Percentiles rank a stretch among this genome's conserved stretches.
Evolutionary conservation across 1,140 invertebrate genomes (phyloP).

Genomic region (Apis florea): DNA sequence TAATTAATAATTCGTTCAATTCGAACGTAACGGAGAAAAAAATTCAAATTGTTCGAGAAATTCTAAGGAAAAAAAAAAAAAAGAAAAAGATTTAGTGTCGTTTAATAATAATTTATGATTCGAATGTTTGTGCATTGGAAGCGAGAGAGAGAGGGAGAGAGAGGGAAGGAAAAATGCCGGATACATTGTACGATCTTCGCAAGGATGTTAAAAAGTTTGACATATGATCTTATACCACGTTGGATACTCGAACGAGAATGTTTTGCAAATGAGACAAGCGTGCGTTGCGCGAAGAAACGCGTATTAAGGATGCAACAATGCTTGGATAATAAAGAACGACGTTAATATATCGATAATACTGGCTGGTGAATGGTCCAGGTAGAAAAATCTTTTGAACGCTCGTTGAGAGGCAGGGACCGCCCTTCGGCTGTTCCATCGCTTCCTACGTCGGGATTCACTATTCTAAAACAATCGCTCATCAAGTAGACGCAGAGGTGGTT

Average conservation of each 20-base stretch:
- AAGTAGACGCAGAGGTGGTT: conserved; percentile 12
- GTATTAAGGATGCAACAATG: not conserved
- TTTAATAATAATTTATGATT: too few species aligned
- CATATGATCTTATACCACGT: not conserved
- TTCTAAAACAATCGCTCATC: conserved; percentile 43
- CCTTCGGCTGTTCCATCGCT: conserved; percentile 34
- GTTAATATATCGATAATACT: conserved; percentile 5
- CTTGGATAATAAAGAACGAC: not conserved
- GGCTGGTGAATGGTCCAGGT: not conserved
- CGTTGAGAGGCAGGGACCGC: conserved; percentile 21
- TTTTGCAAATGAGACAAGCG: not conserved
- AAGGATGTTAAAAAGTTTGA: too few species aligned
- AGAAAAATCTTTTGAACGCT: conserved; percentile 7
- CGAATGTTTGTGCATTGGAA: too few species aligned
- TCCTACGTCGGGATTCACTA: conserved; percentile 19
- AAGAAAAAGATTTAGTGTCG: too few species aligned
- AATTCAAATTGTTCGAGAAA: too few species aligned
- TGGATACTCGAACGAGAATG: not conserved
- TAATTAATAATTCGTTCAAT: too few species aligned
- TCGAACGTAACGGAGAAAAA: too few species aligned
- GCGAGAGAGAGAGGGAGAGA: too few species aligned
- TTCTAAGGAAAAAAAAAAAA: too few species aligned
- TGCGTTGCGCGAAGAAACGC: not conserved
- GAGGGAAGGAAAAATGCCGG: too few species aligned
- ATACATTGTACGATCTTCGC: too few species aligned